Percentiles rank a stretch among this genome's conserved stretches.
These are phyloP conservation scores for Cephalopholis sonnerati DNA, from an alignment of 2,113 vertebrate species.

Conservation along the genomic window DNA sequence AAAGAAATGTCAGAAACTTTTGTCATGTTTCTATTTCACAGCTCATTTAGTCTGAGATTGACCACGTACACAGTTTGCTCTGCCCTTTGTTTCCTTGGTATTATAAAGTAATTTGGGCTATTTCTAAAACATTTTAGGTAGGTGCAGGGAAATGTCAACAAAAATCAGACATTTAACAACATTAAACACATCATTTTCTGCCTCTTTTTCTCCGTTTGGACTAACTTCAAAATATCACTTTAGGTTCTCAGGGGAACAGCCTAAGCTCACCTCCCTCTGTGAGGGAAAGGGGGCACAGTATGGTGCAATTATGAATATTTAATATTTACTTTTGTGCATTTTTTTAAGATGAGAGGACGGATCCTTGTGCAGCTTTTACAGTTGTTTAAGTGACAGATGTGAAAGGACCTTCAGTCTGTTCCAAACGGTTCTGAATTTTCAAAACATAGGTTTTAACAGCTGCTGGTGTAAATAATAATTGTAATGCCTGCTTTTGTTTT, in stretches of 20 bases:
- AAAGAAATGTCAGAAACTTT: slow-evolving; percentile 15
- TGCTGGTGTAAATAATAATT: neutral
- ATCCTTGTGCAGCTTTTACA: neutral
- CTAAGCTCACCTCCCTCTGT: neutral
- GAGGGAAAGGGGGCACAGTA: no score
- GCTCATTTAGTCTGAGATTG: slow-evolving; percentile 14
- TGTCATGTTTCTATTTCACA: slow-evolving; percentile 25
- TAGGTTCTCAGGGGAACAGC: slow-evolving; percentile 11
- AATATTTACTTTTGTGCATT: no score
- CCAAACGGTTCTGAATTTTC: neutral
- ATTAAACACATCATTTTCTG: slow-evolving; percentile 22
- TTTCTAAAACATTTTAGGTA: slow-evolving; percentile 22
- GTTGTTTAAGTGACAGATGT: slow-evolving; percentile 4
- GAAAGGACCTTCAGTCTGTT: neutral
- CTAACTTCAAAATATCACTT: slow-evolving; percentile 3
- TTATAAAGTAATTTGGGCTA: slow-evolving; percentile 29
- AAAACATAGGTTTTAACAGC: neutral
- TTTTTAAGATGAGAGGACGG: no score
- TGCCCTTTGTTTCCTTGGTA: slow-evolving; percentile 38
- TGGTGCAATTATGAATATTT: no score
- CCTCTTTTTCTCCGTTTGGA: neutral
- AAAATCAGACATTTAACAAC: slow-evolving; percentile 13
- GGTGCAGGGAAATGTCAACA: slow-evolving; percentile 36
- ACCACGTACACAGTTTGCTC: neutral
- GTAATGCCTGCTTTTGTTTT: neutral